Evolutionary conservation across 2,888 invertebrate species (phyloP), one percentile per base, ranked within the genome.

Genomic region (Cancer borealis): DNA sequence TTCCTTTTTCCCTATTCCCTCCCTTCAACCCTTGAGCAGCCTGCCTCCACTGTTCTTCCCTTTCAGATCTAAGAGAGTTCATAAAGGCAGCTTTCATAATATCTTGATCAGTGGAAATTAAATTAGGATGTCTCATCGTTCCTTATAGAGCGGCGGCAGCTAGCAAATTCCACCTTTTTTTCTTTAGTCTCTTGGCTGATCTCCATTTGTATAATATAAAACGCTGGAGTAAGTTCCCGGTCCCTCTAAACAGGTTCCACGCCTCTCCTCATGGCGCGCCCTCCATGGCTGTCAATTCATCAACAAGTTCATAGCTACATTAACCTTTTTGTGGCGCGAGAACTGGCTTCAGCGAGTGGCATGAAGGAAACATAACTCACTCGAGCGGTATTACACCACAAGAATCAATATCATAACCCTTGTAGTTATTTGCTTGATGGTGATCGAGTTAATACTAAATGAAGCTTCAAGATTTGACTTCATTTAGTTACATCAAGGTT

Each of bases 251-350:
- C 84, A 14, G 84, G 84, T 84, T 84, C 12, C 3, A 26, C 26
- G 73, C 73, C 26, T 26, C 73, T n/a, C 73, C 73, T 73, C 73
- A n/a, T 14, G 84, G 84, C 39, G 84, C 39, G 30, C 84, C 39
- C 84, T 17, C 10, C 84, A 39, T 39, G 84, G 14, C 84, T 84
- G 84, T 84, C 84, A 84, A 84, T 84, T 30, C 14, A 39, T 84
- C 84, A 84, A 30, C 84, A 84, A 84, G 84, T 84, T 84, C 84
- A 84, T 17, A 12, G 84, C 39, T 2, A 39, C 84, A 84, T 84
- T 84, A 84, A 84, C 84, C 84, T 84, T 84, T 84, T 84, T 84
- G 84, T 84, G 84, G n/a, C 12, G 39, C 84, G 84, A 84, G 84
- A 30, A 17, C 30, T 30, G 84, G 30, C 39, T 84, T 84, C n/a